Conservation (phyloP, 2,113 vertebrate genomes). For the Pyrgilauda ruficollis region DNA sequence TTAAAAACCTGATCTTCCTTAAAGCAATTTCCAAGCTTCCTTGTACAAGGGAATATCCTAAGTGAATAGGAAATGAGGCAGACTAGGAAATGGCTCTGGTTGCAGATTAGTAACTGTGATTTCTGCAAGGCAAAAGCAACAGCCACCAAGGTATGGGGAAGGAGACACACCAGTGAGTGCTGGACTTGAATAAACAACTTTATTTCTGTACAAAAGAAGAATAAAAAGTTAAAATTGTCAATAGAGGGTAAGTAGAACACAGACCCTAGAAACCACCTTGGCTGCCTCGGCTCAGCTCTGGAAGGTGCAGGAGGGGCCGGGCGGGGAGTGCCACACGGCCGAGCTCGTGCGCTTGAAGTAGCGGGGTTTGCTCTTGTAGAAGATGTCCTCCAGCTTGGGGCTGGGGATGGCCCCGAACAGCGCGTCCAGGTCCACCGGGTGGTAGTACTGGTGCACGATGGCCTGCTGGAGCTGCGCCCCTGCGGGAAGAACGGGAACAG, state of each 20-base stretch:
- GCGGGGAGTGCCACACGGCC: conserved; percentile 90
- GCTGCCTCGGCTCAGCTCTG: conserved; percentile 18
- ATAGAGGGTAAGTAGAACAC: neutral
- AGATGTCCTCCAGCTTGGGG: conserved; percentile 86
- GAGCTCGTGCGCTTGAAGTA: conserved; percentile 97
- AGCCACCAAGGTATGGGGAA: neutral
- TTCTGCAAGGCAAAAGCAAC: neutral
- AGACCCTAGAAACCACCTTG: accelerated
- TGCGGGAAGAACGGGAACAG: neutral
- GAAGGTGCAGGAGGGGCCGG: conserved; percentile 33
- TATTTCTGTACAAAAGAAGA: neutral
- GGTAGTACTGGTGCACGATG: conserved; percentile 86
- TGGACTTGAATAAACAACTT: neutral
- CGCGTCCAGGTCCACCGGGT: conserved; percentile 73
- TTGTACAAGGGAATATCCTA: neutral
- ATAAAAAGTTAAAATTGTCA: neutral
- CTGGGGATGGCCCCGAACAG: conserved; percentile 81
- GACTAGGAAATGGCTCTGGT: neutral
- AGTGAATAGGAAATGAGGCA: neutral
- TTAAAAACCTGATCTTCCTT: neutral
- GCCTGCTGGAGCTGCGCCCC: conserved; percentile 77
- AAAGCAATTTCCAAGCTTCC: neutral
- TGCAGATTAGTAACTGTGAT: neutral
- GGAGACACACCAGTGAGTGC: accelerated
- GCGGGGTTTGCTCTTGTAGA: conserved; percentile 90